Evolutionary conservation across 2,113 vertebrate species (phyloP).

Genomic region (Chelonoidis abingdonii): DNA sequence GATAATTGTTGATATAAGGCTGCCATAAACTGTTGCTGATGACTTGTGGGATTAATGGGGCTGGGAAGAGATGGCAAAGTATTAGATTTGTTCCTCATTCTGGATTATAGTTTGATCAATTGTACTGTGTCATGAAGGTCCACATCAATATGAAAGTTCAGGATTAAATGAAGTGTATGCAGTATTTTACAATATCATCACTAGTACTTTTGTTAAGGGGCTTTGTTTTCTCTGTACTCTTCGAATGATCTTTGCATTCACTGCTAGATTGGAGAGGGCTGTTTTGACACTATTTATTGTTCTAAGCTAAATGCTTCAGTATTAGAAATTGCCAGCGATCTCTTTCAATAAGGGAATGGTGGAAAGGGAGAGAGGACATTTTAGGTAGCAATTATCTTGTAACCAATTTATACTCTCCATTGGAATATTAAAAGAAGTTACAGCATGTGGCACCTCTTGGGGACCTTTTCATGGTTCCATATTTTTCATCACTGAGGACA

Average conservation of each 20-base stretch:
- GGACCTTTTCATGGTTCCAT: not conserved
- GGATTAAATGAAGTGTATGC: not conserved
- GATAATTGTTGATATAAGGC: not conserved
- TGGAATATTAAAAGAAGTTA: not conserved
- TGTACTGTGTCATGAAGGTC: not conserved
- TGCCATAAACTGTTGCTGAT: not conserved
- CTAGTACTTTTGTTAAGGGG: not conserved
- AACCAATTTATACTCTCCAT: not conserved
- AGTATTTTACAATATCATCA: not conserved
- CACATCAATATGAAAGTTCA: not conserved
- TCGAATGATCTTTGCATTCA: not conserved
- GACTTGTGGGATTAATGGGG: not conserved
- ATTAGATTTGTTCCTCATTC: not conserved
- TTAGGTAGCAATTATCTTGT: not conserved
- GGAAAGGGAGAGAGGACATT: not conserved
- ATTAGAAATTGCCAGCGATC: not conserved
- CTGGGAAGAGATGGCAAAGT: not conserved
- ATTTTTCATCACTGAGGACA: not conserved
- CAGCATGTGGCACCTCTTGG: not conserved
- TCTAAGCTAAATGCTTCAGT: not conserved
- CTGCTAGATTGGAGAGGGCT: not conserved
- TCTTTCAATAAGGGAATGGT: not conserved
- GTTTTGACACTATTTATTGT: not conserved
- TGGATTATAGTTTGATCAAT: not conserved
- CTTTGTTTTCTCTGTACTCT: not conserved